Evolutionary conservation across 2,797 vertebrate species (phyloP).

Genomic region (Orientallactaga sibirica): DNA sequence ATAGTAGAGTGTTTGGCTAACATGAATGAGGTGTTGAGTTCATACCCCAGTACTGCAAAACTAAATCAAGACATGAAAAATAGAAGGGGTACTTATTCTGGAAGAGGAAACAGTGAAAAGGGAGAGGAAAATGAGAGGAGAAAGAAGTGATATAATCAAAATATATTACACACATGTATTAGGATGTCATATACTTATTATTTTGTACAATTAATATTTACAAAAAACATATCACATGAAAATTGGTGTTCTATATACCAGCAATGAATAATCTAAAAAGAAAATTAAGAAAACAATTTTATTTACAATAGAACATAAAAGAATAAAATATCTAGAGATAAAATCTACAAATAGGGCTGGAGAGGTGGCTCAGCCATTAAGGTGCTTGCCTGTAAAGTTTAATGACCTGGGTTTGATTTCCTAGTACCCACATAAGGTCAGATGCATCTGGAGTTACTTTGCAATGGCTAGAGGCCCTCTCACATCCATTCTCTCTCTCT

Average conservation of each 20-base stretch:
- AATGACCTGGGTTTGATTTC: no score
- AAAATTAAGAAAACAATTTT: not conserved
- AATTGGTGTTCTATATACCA: not conserved
- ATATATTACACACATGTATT: not conserved
- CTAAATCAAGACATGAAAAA: not conserved
- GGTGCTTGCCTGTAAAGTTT: no score
- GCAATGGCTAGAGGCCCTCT: no score
- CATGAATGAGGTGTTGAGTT: no score
- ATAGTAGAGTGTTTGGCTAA: no score
- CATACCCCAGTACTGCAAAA: no score
- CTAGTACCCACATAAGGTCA: no score
- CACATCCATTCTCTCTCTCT: no score
- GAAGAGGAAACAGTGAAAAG: not conserved
- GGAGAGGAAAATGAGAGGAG: not conserved
- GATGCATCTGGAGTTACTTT: no score
- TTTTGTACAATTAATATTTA: not conserved
- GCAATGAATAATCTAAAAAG: conserved; percentile 14
- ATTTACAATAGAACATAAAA: conserved; percentile 23
- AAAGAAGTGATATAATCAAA: not conserved
- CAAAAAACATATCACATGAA: not conserved
- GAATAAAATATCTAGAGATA: not conserved
- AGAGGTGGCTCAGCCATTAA: no score
- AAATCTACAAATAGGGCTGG: not conserved
- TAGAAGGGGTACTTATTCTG: not conserved
- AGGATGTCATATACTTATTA: not conserved